These are phyloP conservation scores for Drosophila mulleri DNA, from an alignment of 2,888 invertebrate species.

Conservation along the genomic window DNA sequence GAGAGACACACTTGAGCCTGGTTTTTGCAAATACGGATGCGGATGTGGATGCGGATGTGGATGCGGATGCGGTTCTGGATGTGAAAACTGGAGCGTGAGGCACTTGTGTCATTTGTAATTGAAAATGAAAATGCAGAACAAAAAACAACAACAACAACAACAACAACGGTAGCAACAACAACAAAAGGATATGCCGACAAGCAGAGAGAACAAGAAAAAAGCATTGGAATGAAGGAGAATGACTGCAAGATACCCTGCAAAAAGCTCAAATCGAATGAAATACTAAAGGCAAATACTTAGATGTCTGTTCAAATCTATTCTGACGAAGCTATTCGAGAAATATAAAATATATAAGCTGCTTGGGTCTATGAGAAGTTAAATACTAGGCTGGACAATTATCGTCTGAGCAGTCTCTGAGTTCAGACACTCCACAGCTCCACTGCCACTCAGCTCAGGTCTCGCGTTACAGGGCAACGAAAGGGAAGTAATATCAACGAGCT, in stretches of 20 bases:
- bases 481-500: neutral
- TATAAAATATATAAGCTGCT: neutral
- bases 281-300: neutral
- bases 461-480: conserved; percentile 1
- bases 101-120: conserved; percentile 80
- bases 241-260: neutral
- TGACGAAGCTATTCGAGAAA: neutral
- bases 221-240: neutral
- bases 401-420: neutral
- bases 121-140: conserved; percentile 76
- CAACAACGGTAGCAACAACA: conserved; percentile 48
- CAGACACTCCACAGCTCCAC: neutral
- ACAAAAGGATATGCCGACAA: conserved; percentile 52
- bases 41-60: conserved; percentile 9
- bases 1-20: conserved; percentile 32
- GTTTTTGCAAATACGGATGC: conserved; percentile 21
- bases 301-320: neutral
- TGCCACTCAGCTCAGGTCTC: neutral
- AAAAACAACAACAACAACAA: conserved; percentile 52
- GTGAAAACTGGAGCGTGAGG: conserved; percentile 75
- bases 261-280: neutral
- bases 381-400: neutral
- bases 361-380: neutral
- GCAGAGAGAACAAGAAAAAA: conserved; percentile 26
- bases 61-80: conserved; percentile 22